Evolutionary conservation across 2,797 vertebrate genomes (phyloP).

Genomic region (Micromesistius poutassou): DNA sequence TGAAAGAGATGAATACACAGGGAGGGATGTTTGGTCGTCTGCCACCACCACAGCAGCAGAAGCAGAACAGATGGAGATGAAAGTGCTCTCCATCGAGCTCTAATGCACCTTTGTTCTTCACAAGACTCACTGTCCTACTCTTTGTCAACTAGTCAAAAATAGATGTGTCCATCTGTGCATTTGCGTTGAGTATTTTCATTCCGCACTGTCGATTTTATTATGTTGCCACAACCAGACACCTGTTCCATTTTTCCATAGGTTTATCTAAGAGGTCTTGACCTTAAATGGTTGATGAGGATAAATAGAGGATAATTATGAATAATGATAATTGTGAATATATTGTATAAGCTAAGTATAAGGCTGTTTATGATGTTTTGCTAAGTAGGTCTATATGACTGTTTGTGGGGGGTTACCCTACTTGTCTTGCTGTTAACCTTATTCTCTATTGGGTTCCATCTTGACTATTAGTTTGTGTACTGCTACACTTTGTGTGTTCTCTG

Average conservation of each 20-base stretch:
- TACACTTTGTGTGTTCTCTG: too few species aligned
- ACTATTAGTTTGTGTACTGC: too few species aligned
- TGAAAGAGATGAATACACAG: background rate
- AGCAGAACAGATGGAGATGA: conserved; percentile 4
- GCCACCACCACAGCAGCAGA: background rate
- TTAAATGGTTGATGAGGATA: background rate
- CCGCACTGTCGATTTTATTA: background rate
- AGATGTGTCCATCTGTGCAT: background rate
- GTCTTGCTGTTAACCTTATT: too few species aligned
- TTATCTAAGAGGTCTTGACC: background rate
- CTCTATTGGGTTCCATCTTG: too few species aligned
- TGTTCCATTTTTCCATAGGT: background rate
- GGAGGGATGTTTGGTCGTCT: background rate
- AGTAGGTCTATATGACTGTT: too few species aligned
- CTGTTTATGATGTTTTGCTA: too few species aligned
- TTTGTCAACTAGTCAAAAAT: background rate
- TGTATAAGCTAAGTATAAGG: too few species aligned
- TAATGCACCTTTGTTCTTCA: background rate
- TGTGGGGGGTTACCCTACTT: too few species aligned
- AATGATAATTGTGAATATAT: background rate
- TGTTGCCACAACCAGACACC: background rate
- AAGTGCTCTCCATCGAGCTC: background rate
- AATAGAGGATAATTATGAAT: background rate
- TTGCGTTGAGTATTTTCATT: background rate
- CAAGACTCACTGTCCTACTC: background rate